These are phyloP conservation scores for Alectura lathami DNA, from an alignment of 2,113 vertebrate species.

Conservation along the genomic window DNA sequence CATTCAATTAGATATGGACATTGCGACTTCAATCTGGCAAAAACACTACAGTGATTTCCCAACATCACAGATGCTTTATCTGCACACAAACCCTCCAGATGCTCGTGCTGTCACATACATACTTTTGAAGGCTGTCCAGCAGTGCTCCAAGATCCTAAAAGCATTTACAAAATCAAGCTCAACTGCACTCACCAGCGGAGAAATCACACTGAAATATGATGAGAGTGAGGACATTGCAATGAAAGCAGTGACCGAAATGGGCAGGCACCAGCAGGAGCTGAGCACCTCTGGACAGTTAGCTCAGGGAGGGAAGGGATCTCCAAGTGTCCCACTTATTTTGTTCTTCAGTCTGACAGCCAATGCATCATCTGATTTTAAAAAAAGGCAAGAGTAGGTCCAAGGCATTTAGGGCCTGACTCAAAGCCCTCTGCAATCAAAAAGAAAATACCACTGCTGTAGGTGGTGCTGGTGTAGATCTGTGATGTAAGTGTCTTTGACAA, in stretches of 20 bases:
- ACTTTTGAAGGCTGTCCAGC: conserved; percentile 21
- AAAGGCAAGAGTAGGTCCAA: not conserved
- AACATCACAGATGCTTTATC: conserved; percentile 65
- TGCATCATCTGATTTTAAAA: not conserved
- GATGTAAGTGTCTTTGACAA: not conserved
- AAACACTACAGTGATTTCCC: conserved; percentile 52
- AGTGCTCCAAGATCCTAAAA: conserved; percentile 48
- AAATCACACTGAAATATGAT: conserved; percentile 6
- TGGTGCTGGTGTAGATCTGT: not conserved
- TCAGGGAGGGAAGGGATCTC: not conserved
- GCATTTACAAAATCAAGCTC: conserved; percentile 23
- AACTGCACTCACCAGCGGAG: not conserved
- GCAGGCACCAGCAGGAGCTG: not conserved
- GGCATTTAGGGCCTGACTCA: not conserved
- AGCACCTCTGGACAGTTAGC: not conserved
- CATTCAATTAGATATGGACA: conserved; percentile 60
- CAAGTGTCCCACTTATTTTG: not conserved
- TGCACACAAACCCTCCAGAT: conserved; percentile 59
- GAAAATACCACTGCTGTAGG: not conserved
- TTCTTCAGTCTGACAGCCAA: conserved; percentile 1
- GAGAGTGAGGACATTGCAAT: not conserved
- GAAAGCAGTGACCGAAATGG: not conserved
- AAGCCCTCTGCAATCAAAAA: not conserved
- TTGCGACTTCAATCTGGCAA: conserved; percentile 60
- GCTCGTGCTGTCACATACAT: conserved; percentile 43